Evolutionary conservation across 2,113 vertebrate species (phyloP), one percentile per base, ranked within the genome.

Genomic region (Apaloderma vittatum): DNA sequence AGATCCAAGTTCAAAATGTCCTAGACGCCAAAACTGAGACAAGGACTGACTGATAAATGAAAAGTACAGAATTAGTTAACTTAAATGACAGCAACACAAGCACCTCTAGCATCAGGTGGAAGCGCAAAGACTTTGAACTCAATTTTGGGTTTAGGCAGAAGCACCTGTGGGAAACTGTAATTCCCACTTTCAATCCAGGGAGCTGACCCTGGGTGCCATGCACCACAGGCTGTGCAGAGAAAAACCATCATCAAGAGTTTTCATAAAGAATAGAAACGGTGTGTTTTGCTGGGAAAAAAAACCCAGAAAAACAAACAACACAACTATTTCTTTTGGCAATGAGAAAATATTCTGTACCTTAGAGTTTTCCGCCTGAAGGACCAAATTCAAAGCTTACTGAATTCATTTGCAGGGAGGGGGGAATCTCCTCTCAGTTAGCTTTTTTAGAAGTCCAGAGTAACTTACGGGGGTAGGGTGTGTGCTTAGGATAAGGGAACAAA

Each of bases 391-490:
- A 88, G 10, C 21, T 86, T 34, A 12, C 3, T 34, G 21, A 46
- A 62, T 65, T 79, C 4, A 46, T 19, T 8, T 58, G 21, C 21
- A 11, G 32, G 22, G 13, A 12, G 40, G 40, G 40, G 40, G 40
- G 40, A 54, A 1, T 5, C 22, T 81, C 19, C 43, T 18, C 27
- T 7, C 14, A 22, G 9, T 22, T 17, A 92, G 15, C 10, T 88
- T 32, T 55, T 88, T 32, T 55, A 70, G 14, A 83, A 79, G 19
- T 67, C 40, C n/a, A 49, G 43, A 51, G 24, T 46, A 49, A 88
- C 40, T 3, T 5, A 8, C 10, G 9, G 4, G 5, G 5, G 29
- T 26, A 16, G 12, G 11, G 6, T 4, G 7, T 17, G 2, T 22
- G 27, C 26, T 54, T 26, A 21, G 17, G 14, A 10, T 72, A 75